Evolutionary conservation across 2,113 vertebrate species (phyloP), one percentile per base, ranked within the genome.

Genomic region (Variabilichromis moorii): DNA sequence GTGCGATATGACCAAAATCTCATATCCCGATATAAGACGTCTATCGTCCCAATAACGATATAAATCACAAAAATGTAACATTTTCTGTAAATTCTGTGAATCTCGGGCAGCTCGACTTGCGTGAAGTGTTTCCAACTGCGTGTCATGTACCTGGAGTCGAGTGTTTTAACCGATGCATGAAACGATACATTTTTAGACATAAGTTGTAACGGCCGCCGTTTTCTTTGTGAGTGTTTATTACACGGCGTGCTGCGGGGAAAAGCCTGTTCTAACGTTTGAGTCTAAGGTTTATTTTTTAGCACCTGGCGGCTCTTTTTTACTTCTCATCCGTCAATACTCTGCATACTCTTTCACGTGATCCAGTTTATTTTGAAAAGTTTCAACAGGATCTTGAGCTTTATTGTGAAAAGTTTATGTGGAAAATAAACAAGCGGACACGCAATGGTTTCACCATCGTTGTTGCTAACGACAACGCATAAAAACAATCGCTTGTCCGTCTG

Each of bases 291-390:
- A 21, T 6, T 6, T 53, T 21, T 54, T 54, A 53, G 51, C n/a
- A 53, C 51, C n/a, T 54, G 5, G 0, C 1, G 4, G 1, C n/a
- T 21, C n/a, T 21, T 11, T 53, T 11, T 53, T 10, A 0, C 5
- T 6, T n/a, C 17, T 51, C 50, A 51, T 51, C 8, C 0, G 8
- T 51, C 1, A 51, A 51, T 0, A 5, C 0, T 51, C 17, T 51
- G 17, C 47, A 17, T 16, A 4, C 45, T 51, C 50, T 19, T 51
- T 51, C 17, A 51, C 2, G 4, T 51, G 47, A 19, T 50, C 0
- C 47, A 9, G 47, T 19, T 50, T 50, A 19, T 19, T 50, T 50
- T 19, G 47, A 50, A 50, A 42, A 42, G 33, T 35, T 3, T 35
- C 33, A 35, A 42, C 40, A 42, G 40, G 11, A 42, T 42, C 40